Base-by-base conservation (phyloP, 2,113 vertebrate species). In the Varanus komodoensis region DNA sequence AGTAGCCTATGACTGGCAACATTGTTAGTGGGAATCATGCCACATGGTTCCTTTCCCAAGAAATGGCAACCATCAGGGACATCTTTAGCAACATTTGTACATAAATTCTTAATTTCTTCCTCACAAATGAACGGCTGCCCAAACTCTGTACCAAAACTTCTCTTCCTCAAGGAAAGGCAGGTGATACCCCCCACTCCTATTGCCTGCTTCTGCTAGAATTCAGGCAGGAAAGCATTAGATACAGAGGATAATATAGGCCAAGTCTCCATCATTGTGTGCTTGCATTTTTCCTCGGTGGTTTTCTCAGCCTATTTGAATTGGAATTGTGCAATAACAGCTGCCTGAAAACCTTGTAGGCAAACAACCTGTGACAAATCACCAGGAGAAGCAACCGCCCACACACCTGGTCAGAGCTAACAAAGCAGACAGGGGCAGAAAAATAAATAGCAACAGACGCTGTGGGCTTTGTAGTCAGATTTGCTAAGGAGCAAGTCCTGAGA, bases 341-440 rank as follows among this genome's bases (percentile, higher is more conserved):
- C 57, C 89, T 90, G 87, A 92, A 89, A 21, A 91, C 17, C 89
- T 77, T 68, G 78, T 90, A 91, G 87, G 88, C 92, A 95, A 96
- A 96, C 90, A 96, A 95, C 81, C 84, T 90, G 52, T 81, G 74
- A 81, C 84, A 93, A 94, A 88, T 4, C 27, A 87, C 75, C 17
- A 23, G 64, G 86, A 89, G 90, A 92, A 81, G 11, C 69, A 93
- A 78, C 86, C 0, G 91, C 89, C 44, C 44, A 0, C 88, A 84
- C 91, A 78, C 91, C 86, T 71, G 83, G 85, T 67, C 89, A 87
- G 67, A 88, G 19, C 90, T 57, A 93, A 92, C 84, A 92, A 94
- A 23, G 86, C 12, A 0, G 87, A 87, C 79, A 74, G 50, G 79
- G 50, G 38, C 83, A 92, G 85, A 82, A 92, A 79, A 74, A 95